These are phyloP conservation scores for Falco cherrug DNA, from an alignment of 2,797 vertebrate species.

Conservation along the genomic window DNA sequence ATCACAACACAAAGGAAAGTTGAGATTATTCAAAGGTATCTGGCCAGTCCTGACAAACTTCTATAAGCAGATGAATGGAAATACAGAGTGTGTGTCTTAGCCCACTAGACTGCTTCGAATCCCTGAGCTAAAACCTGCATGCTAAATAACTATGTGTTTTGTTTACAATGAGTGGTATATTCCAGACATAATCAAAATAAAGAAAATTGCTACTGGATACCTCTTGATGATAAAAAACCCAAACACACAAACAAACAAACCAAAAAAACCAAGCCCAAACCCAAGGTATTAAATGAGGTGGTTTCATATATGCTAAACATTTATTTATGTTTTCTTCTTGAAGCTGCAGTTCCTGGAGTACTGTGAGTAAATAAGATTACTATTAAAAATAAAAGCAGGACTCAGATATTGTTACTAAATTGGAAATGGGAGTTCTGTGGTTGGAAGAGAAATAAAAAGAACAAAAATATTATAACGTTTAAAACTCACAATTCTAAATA, in stretches of 20 bases:
- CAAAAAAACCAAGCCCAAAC: background rate
- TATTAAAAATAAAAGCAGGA: background rate
- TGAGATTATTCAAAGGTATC: background rate
- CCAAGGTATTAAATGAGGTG: background rate
- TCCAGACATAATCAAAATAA: conserved; percentile 16
- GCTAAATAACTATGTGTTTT: background rate
- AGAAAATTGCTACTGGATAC: background rate
- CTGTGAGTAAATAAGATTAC: background rate
- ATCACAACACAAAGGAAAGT: background rate
- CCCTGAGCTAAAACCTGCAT: background rate
- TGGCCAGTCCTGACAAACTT: background rate
- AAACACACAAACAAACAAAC: background rate
- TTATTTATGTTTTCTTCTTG: background rate
- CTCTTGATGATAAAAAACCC: background rate
- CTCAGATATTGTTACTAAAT: background rate
- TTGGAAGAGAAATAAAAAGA: background rate
- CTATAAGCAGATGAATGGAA: background rate
- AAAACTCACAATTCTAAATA: background rate
- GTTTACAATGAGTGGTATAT: background rate
- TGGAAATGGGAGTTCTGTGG: background rate
- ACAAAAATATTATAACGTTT: background rate
- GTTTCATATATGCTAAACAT: background rate
- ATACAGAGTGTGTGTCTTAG: background rate
- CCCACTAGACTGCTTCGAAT: background rate
- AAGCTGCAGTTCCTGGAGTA: background rate